Evolutionary conservation across 2,888 invertebrate genomes (phyloP).

Genomic region (Callosobruchus maculatus): DNA sequence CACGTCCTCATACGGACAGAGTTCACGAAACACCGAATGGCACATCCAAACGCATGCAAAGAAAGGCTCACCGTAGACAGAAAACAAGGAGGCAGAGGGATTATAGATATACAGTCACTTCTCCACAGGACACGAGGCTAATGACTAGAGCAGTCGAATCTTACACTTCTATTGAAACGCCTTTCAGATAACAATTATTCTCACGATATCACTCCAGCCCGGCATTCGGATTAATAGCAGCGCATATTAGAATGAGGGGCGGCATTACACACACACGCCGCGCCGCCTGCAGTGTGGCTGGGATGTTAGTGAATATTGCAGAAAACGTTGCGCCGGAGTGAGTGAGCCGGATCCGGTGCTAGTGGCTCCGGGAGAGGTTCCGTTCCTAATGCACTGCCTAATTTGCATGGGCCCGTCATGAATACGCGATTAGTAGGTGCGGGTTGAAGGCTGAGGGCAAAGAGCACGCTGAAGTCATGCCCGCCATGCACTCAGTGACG

Average conservation of each 20-base stretch:
- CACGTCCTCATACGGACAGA: too few relatives aligned
- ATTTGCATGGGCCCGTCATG: constrained; percentile 30
- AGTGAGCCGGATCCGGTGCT: background rate
- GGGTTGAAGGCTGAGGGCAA: background rate
- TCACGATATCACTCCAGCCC: too few relatives aligned
- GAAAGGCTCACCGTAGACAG: too few relatives aligned
- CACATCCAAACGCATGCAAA: too few relatives aligned
- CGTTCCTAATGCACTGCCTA: constrained; percentile 30
- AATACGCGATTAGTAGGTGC: constrained; percentile 25
- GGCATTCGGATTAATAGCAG: too few relatives aligned
- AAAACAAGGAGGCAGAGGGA: too few relatives aligned
- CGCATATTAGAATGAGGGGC: background rate
- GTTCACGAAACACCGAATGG: too few relatives aligned
- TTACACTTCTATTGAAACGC: too few relatives aligned
- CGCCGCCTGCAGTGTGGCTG: background rate
- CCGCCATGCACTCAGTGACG: background rate
- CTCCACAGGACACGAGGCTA: too few relatives aligned
- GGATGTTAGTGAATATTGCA: constrained; percentile 15
- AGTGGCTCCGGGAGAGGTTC: constrained; percentile 23
- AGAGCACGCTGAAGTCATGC: background rate
- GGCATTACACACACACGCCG: background rate
- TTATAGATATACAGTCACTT: too few relatives aligned
- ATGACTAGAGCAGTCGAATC: too few relatives aligned
- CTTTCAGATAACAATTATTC: too few relatives aligned
- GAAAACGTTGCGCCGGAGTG: background rate